These are phyloP conservation scores for Lepus europaeus DNA, from an alignment of 2,113 vertebrate species.

Conservation along the genomic window DNA sequence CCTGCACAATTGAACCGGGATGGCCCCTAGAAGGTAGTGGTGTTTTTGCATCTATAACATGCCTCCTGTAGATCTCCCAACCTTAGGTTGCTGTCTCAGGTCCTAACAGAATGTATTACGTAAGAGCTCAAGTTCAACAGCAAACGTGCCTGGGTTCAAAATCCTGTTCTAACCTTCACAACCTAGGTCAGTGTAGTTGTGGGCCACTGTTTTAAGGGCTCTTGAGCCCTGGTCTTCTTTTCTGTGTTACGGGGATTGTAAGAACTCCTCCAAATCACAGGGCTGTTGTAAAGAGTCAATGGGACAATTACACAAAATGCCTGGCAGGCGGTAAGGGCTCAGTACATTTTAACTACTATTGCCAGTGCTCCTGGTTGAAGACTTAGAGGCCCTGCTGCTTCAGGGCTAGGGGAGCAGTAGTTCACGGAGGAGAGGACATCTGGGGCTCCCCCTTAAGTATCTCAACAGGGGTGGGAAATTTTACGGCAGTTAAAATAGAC, in stretches of 20 bases:
- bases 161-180: neutral
- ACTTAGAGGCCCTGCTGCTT: neutral
- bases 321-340: neutral
- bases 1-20: constrained; percentile 64
- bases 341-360: neutral
- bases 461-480: constrained; percentile 51
- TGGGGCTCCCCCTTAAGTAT: constrained; percentile 61
- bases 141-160: constrained; percentile 34
- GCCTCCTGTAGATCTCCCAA: neutral
- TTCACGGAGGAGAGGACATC: constrained; percentile 40
- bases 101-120: constrained; percentile 5
- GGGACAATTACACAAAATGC: neutral
- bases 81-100: neutral
- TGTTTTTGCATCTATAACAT: neutral
- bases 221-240: constrained; percentile 19
- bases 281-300: constrained; percentile 13
- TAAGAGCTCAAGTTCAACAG: constrained; percentile 27
- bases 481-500: constrained; percentile 64
- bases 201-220: constrained; percentile 27
- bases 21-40: constrained; percentile 11
- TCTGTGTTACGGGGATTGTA: neutral
- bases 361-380: neutral
- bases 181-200: neutral
- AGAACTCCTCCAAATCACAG: neutral
- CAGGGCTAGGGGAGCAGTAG: neutral